Conservation (phyloP, 1,140 invertebrate species). For the Zaprionus inermis region DNA sequence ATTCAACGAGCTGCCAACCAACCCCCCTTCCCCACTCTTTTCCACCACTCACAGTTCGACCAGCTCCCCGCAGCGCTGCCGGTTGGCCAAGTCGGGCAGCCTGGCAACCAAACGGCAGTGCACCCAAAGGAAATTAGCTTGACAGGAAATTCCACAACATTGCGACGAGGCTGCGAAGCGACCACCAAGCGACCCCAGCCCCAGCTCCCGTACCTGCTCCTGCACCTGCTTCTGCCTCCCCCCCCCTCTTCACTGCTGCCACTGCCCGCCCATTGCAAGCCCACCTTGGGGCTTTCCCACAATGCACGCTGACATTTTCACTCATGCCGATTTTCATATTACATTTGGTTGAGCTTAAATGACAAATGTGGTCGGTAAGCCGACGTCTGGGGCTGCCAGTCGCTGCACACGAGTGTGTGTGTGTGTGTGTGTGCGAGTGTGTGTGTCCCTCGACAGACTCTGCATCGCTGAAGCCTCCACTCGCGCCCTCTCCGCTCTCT, state of each 20-base stretch:
- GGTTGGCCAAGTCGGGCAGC: constrained; percentile 45
- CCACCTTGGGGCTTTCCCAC: constrained; percentile 34
- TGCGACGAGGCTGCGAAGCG: constrained; percentile 34
- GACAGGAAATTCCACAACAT: constrained; percentile 79
- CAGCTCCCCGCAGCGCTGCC: too few relatives aligned
- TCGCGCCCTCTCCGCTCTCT: background rate
- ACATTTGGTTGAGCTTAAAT: constrained; percentile 79
- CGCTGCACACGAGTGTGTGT: background rate
- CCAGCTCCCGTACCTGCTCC: background rate
- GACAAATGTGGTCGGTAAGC: constrained; percentile 78
- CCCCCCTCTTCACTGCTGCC: background rate
- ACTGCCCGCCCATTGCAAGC: background rate
- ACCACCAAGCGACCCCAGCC: background rate
- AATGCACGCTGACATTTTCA: constrained; percentile 75
- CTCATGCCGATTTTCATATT: constrained; percentile 78
- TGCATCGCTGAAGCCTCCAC: background rate
- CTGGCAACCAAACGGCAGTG: constrained; percentile 31
- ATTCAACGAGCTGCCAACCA: constrained; percentile 74
- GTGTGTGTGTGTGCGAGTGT: background rate
- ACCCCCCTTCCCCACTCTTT: background rate
- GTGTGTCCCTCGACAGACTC: constrained; percentile 12
- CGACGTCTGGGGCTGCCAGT: constrained; percentile 61
- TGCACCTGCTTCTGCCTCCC: background rate
- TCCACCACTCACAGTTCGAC: too few relatives aligned
- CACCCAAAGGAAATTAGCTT: constrained; percentile 81